Percentiles rank a stretch among this genome's conserved stretches.
These are phyloP conservation scores for Drosophila mauritiana DNA, from an alignment of 1,140 invertebrate genomes.

Conservation along the genomic window DNA sequence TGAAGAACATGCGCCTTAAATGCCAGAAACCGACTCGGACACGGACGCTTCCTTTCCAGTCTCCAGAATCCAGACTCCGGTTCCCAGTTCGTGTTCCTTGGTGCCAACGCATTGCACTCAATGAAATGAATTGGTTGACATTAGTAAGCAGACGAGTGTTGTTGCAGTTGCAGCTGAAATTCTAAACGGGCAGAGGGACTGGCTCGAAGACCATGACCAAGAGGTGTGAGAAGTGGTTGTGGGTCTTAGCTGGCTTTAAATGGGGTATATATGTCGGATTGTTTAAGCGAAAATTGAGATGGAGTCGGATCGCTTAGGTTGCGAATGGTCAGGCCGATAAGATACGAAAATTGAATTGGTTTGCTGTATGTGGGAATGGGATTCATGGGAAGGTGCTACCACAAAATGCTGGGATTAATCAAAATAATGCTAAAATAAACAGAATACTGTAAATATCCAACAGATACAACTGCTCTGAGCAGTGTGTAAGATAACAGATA, in stretches of 20 bases:
- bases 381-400: constrained; percentile 17
- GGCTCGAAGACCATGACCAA: constrained; percentile 10
- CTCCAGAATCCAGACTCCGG: constrained; percentile 12
- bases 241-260: constrained; percentile 77
- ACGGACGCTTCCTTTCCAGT: constrained; percentile 33
- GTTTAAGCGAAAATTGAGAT: constrained; percentile 60
- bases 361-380: constrained; percentile 17
- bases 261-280: constrained; percentile 77
- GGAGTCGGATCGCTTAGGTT: constrained; percentile 49
- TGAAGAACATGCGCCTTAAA: constrained; percentile 77
- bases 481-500: not conserved
- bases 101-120: constrained; percentile 78
- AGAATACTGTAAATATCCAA: not conserved
- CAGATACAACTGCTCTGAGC: not conserved
- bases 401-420: constrained; percentile 22
- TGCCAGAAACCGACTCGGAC: constrained; percentile 50
- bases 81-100: constrained; percentile 32
- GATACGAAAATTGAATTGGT: constrained; percentile 52
- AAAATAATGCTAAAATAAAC: constrained; percentile 15
- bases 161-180: constrained; percentile 60
- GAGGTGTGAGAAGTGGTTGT: constrained; percentile 70
- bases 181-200: constrained; percentile 46
- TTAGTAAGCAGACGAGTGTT: constrained; percentile 65
- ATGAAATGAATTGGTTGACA: constrained; percentile 82
- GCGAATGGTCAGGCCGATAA: constrained; percentile 53